These are phyloP conservation scores for Odontomyia ornata DNA, from an alignment of 2,888 invertebrate species.

Conservation along the genomic window DNA sequence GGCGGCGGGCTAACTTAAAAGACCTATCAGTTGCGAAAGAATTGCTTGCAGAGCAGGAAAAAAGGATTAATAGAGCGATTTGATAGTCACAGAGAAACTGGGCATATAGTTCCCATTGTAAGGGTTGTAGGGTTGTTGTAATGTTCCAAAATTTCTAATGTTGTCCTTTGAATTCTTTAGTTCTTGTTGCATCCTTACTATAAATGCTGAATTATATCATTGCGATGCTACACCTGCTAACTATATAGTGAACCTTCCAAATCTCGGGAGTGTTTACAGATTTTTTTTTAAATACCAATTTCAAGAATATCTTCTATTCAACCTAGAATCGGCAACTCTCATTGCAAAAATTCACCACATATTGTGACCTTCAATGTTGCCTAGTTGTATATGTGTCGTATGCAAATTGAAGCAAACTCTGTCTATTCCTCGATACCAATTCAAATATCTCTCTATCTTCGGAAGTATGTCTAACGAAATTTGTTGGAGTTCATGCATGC, in stretches of 20 bases:
- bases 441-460: not conserved
- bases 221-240: no score
- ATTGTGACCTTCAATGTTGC: not conserved
- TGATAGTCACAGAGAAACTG: not conserved
- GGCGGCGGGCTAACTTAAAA: not conserved
- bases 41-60: not conserved
- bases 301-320: no score
- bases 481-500: not conserved
- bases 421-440: not conserved
- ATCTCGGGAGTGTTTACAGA: no score
- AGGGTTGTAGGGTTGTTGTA: no score
- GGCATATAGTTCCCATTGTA: not conserved
- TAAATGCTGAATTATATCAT: no score
- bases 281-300: no score
- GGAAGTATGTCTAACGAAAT: constrained; percentile 2
- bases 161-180: no score
- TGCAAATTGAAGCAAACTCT: constrained; percentile 22
- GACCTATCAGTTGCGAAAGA: not conserved
- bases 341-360: not conserved
- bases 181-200: no score
- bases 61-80: constrained; percentile 19
- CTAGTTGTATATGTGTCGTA: not conserved
- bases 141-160: no score
- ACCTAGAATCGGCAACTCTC: no score
- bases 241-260: no score